Evolutionary conservation across 2,888 invertebrate genomes (phyloP), one percentile per base, ranked within the genome.

Genomic region (Sthenelais limicola): DNA sequence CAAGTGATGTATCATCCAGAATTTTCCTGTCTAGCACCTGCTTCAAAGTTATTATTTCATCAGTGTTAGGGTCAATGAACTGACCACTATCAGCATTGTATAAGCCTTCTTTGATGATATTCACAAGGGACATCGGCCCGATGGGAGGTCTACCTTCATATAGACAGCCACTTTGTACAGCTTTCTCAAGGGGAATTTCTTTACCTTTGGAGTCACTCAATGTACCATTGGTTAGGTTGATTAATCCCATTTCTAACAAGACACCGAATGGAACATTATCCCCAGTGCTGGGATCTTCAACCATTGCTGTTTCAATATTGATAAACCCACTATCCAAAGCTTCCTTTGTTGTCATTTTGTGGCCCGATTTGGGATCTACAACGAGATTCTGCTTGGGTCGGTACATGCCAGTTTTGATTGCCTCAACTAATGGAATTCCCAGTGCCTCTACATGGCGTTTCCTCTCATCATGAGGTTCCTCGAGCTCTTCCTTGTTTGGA

Each of bases 51-150:
- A 98, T 89, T 89, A 96, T 93, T 49, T 91, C 90, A 82, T 94
- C 94, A 68, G 91, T 91, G 85, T 91, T 91, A 71, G 94, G 92
- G 89, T 97, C 94, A 78, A 96, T 94, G 62, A 98, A 90, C 71
- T 80, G 80, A 4, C 85, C 85, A 21, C 81, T 82, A 21, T 74
- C 74, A n/a, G 96, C 94, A 82, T 96, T 96, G 86, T 92, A 93
- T 54, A 97, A 91, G 85, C 96, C 96, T 82, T 93, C 91, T 86
- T 95, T 95, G 82, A 93, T 87, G 9, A 79, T 67, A 21, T 71
- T 38, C 12, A 74, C 24, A 12, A 79, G 33, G 26, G 78, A 73
- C 49, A 73, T 33, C 2, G 78, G 76, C n/a, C 47, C 38, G n/a
- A n/a, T 30, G 24, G n/a, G 0, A 24, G 48, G 47, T 9, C 33